Evolutionary conservation across 2,797 vertebrate species (phyloP), one percentile per base, ranked within the genome.

Genomic region (Buceros bicornis): DNA sequence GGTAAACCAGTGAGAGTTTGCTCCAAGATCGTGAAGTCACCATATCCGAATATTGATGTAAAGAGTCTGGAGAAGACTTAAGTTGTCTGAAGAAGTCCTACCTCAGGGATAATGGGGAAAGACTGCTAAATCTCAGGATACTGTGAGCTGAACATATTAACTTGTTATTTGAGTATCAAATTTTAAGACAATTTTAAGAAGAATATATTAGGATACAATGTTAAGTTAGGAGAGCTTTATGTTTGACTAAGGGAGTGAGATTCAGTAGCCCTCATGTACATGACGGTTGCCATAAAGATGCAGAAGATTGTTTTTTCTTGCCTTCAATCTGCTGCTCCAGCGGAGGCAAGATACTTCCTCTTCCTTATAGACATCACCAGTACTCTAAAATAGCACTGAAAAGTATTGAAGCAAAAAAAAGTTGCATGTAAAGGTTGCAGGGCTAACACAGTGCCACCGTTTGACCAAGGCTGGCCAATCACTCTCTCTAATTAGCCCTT

Each of bases 341-440:
- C 9, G 5, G 1, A 4, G 3, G 1, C 4, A 60, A 85, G 29
- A 33, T 11, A n/a, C 16, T 85, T 1, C 1, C 13, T 4, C 21
- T 64, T 82, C 17, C 12, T 74, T 57, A 13, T 5, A 0, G 0
- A 35, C 4, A n/a, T 21, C 16, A 76, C 47, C 60, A 70, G 37
- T 29, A 42, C 4, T 2, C 18, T 6, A 40, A 50, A 93, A 28
- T 20, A 19, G 5, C 57, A 43, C 20, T 33, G 33, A 70, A 19
- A 5, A 51, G 10, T 25, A 25, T 0, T 33, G 17, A 72, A 58
- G 20, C 17, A 54, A 94, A 7, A 7, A 7, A 42, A 33, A 67
- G 20, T 6, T 65, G 71, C 58, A 1, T 1, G 0, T 16, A n/a
- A 26, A 69, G 13, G 11, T 5, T 66, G 8, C 15, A 42, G 15